Evolutionary conservation across 2,888 invertebrate genomes (phyloP).

Genomic region (Macaria notata): DNA sequence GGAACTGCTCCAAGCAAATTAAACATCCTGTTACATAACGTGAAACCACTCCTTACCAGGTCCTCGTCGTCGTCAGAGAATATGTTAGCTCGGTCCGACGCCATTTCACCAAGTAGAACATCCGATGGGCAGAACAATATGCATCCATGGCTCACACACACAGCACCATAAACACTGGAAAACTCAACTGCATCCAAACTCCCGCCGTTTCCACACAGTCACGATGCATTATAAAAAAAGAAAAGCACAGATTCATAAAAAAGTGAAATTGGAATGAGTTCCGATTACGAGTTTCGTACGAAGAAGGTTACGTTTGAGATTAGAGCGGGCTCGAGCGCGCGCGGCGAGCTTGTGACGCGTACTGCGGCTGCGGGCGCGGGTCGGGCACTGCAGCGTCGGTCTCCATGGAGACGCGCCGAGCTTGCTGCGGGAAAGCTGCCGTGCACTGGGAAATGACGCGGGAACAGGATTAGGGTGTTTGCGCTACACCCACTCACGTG

Average conservation of each 20-base stretch:
- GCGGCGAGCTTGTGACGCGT: slow-evolving; percentile 49
- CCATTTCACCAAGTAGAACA: slow-evolving; percentile 62
- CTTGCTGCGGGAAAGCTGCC: slow-evolving; percentile 46
- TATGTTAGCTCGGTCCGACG: slow-evolving; percentile 70
- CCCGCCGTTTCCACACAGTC: slow-evolving; percentile 16
- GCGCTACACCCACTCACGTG: slow-evolving; percentile 27
- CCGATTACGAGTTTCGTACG: slow-evolving; percentile 32
- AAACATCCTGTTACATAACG: slow-evolving; percentile 53
- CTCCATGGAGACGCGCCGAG: slow-evolving; percentile 60
- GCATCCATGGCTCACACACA: slow-evolving; percentile 69
- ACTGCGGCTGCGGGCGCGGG: slow-evolving; percentile 77
- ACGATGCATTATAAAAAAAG: slow-evolving; percentile 15
- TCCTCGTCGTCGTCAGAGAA: slow-evolving; percentile 76
- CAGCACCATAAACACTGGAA: slow-evolving; percentile 56
- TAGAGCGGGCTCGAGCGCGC: slow-evolving; percentile 43
- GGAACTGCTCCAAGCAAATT: slow-evolving; percentile 55
- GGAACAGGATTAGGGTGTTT: slow-evolving; percentile 35
- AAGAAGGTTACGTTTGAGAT: slow-evolving; percentile 22
- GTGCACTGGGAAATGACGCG: slow-evolving; percentile 48
- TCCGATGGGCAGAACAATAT: slow-evolving; percentile 47
- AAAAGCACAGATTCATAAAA: slow-evolving; percentile 3
- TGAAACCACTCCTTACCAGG: slow-evolving; percentile 56
- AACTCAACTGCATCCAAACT: slow-evolving; percentile 74
- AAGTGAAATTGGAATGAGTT: slow-evolving; percentile 14
- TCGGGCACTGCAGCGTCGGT: slow-evolving; percentile 74